Conservation (phyloP, 2,888 invertebrate genomes). For the Patella caerulea region DNA sequence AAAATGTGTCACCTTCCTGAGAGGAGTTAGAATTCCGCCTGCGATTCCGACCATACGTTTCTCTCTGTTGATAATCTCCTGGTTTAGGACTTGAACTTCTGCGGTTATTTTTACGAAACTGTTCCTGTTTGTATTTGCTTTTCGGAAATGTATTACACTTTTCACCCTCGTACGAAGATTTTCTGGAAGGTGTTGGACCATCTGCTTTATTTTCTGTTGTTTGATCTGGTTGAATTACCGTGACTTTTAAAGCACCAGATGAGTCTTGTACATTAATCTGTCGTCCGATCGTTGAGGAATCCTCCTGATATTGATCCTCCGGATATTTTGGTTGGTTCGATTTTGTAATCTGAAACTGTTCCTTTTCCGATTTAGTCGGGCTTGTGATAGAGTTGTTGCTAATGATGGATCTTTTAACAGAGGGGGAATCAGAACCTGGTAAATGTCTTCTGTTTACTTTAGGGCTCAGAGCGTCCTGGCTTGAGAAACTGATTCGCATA, state of each 20-base stretch:
- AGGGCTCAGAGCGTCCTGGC: slow-evolving; percentile 26
- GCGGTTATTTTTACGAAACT: background rate
- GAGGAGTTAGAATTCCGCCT: background rate
- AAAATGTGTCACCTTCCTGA: slow-evolving; percentile 15
- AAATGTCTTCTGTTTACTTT: slow-evolving; percentile 13
- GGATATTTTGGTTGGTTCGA: background rate
- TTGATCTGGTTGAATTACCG: slow-evolving; percentile 41
- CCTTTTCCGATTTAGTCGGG: background rate
- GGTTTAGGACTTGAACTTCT: slow-evolving; percentile 6
- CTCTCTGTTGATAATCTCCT: background rate
- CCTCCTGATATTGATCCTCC: background rate
- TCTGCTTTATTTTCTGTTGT: slow-evolving; percentile 19
- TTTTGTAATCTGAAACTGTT: background rate
- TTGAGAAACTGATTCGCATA: slow-evolving; percentile 32
- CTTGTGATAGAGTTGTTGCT: background rate
- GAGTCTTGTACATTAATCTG: slow-evolving; percentile 41
- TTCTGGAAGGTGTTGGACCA: background rate
- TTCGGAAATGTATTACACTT: slow-evolving; percentile 1
- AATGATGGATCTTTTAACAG: slow-evolving; percentile 25
- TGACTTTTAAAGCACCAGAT: slow-evolving; percentile 53
- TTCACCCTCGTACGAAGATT: background rate
- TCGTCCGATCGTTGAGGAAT: slow-evolving; percentile 25
- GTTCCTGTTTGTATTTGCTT: background rate
- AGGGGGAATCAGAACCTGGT: slow-evolving; percentile 25
- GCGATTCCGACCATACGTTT: background rate